Evolutionary conservation across 30 jellyfish, hydroid and myxozoan species (phyloP).

Genomic region (Aurelia aurita): DNA sequence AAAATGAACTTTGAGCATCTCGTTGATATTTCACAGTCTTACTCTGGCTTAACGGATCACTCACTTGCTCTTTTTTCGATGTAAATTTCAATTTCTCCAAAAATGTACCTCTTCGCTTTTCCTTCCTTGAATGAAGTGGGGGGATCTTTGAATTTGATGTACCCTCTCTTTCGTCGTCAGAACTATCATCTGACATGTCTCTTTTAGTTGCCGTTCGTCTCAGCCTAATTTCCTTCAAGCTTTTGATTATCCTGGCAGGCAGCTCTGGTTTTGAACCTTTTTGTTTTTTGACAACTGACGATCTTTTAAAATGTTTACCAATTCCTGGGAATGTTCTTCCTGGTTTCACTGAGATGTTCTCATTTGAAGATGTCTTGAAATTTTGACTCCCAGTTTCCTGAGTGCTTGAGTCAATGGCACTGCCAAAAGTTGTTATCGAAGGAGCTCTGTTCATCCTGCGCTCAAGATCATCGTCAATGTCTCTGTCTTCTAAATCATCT

Average conservation of each 20-base stretch:
- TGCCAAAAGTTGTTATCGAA: slow-evolving; percentile 81
- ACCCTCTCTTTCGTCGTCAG: slow-evolving; percentile 26
- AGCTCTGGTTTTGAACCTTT: slow-evolving; percentile 7
- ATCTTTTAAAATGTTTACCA: slow-evolving; percentile 7
- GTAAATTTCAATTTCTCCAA: neutral
- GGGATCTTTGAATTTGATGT: neutral
- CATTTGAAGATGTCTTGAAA: slow-evolving; percentile 3
- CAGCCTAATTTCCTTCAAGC: slow-evolving; percentile 22
- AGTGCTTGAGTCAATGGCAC: slow-evolving; percentile 77
- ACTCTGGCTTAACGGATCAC: neutral
- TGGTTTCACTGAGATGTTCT: neutral
- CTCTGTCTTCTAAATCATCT: slow-evolving; percentile 4
- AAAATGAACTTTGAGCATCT: slow-evolving; percentile 21
- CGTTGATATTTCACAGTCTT: neutral
- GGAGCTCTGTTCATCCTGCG: slow-evolving; percentile 30
- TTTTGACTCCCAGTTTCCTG: slow-evolving; percentile 25
- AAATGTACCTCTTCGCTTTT: slow-evolving; percentile 1
- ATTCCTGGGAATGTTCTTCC: slow-evolving; percentile 1
- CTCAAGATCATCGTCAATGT: neutral
- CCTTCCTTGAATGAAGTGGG: neutral
- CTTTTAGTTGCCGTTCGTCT: slow-evolving; percentile 1
- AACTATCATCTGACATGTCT: slow-evolving; percentile 9
- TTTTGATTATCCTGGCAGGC: slow-evolving; percentile 18
- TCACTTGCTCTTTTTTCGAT: neutral
- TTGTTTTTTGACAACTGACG: neutral